Evolutionary conservation across 2,888 invertebrate genomes (phyloP), one percentile per base, ranked within the genome.

Genomic region (Blera fallax): DNA sequence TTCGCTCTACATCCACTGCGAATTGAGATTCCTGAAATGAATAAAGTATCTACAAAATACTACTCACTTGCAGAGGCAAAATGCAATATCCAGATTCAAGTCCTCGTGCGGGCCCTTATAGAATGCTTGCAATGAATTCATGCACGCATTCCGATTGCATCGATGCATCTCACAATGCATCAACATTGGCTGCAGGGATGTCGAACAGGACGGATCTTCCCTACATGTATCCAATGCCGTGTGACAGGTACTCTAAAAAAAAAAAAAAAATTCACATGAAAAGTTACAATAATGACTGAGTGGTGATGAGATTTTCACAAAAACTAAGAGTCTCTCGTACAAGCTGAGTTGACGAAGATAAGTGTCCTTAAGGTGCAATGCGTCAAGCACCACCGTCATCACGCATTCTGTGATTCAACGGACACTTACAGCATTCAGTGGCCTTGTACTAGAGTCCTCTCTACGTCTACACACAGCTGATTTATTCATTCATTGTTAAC

Each of bases 61-160:
- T 88, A 94, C 96, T 95, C 93, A 97, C 97, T 96, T 97, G 97
- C 98, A 98, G 83, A 97, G 94, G 91, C 98, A 98, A 93, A 97
- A 97, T 88, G 97, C 98, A 89, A 97, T 96, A 92, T 97, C 97
- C 87, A 97, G 94, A 90, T 96, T 97, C 94, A 97, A 96, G 88
- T 95, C 95, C 88, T 96, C 95, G 74, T 95, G 95, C 18, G 95
- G 95, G 89, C 95, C 95, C 91, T 96, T 94, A 93, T 97, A 98
- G 93, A 98, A 97, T 73, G 95, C 95, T 91, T 97, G 95, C 89
- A 98, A 93, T 65, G 97, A 96, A 87, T 95, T 94, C 97, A 97
- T 97, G 92, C 98, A 98, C 80, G 96, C 96, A 90, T 96, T 96
- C 87, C 97, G 94, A 91, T 96, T 96, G 92, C 97, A 98, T 88